A percentile compares a stretch with the other conserved stretches of the same genome.
Evolutionary conservation across 1,140 invertebrate species (phyloP).

Genomic region (Monomorium pharaonis): DNA sequence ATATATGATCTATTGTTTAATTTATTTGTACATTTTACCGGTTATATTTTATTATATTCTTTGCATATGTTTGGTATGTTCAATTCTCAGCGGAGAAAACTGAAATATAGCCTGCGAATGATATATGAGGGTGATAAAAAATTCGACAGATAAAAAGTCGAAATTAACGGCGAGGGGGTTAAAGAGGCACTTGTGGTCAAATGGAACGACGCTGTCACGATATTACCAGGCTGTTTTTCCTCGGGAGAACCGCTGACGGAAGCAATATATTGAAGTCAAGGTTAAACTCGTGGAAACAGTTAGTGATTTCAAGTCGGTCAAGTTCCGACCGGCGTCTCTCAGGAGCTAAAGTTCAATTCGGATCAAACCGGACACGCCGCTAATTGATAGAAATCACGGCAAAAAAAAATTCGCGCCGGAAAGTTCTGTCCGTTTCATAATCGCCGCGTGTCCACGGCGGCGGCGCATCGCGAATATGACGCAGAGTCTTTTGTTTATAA

Average conservation of each 20-base stretch:
- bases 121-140: background rate
- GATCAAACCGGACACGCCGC: constrained; percentile 1
- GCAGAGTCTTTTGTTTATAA: constrained; percentile 15
- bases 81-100: background rate
- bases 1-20: background rate
- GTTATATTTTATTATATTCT: background rate
- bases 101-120: background rate
- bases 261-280: constrained; percentile 64
- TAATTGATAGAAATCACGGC: constrained; percentile 4
- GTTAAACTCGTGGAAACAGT: constrained; percentile 66
- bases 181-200: background rate
- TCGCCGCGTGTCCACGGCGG: too few relatives aligned
- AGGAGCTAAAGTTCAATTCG: constrained; percentile 27
- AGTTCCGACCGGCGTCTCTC: constrained; percentile 1
- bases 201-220: background rate
- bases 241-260: constrained; percentile 51
- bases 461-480: too few relatives aligned
- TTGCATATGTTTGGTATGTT: background rate
- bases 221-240: constrained; percentile 16
- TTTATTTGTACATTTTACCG: background rate
- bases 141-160: background rate
- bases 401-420: background rate
- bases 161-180: background rate
- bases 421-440: background rate
- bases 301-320: constrained; percentile 54